Evolutionary conservation across 2,797 vertebrate species (phyloP).

Genomic region (Catamblyrhynchus diadema): DNA sequence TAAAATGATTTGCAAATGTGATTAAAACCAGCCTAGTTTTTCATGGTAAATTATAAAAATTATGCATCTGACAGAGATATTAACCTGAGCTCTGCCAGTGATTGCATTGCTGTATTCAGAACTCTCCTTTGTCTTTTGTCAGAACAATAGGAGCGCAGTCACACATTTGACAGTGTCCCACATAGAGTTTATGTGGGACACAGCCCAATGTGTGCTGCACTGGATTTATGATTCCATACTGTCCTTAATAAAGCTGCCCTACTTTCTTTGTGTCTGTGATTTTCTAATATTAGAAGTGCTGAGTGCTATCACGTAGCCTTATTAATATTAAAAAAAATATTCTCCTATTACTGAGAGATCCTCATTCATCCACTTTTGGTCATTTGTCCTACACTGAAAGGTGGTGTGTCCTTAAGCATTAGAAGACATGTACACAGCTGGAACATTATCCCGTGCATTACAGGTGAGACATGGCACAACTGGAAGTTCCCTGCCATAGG

Average conservation of each 20-base stretch:
- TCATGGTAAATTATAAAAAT: not conserved
- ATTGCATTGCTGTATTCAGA: not conserved
- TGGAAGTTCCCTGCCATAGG: not conserved
- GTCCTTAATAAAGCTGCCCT: conserved; percentile 44
- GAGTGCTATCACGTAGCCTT: not conserved
- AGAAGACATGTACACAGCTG: not conserved
- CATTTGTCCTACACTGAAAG: not conserved
- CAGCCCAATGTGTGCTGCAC: not conserved
- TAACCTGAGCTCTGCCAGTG: not conserved
- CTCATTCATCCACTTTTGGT: not conserved
- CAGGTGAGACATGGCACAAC: not conserved
- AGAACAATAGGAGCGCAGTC: not conserved
- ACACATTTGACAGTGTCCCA: not conserved
- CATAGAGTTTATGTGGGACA: not conserved
- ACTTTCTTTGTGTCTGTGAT: conserved; percentile 21
- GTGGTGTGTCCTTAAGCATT: not conserved
- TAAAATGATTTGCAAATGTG: not conserved
- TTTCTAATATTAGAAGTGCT: conserved; percentile 31
- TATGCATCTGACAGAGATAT: not conserved
- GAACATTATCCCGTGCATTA: not conserved
- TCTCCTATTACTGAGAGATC: not conserved
- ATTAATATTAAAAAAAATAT: not conserved
- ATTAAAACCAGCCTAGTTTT: not conserved
- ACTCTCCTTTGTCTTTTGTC: not conserved
- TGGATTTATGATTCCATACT: not conserved